Evolutionary conservation across 2,888 invertebrate genomes (phyloP), one percentile per base, ranked within the genome.

Genomic region (Drosophila quinaria): DNA sequence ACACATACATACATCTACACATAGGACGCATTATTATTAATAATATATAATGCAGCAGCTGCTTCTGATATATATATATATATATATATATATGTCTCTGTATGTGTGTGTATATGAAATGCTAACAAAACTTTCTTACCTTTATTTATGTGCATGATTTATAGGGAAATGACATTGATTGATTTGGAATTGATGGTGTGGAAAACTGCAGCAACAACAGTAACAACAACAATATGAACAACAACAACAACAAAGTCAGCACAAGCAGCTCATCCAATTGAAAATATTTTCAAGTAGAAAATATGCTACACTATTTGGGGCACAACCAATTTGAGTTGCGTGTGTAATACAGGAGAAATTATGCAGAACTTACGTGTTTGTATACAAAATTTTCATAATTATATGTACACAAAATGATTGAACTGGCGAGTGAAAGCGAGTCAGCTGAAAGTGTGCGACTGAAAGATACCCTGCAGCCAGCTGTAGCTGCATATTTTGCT

Each of bases 111-210:
- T 50, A 52, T 37, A 44, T 61, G 70, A 70, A 52, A 15, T 46
- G 54, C 47, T 42, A 50, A 67, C 64, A 58, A 58, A 73, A 72
- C 73, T 58, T 80, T 80, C 67, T 65, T 77, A 64, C 73, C 70
- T 86, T 83, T 78, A 78, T 83, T 80, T 83, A 78, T 87, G 79
- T 81, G 80, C 87, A 81, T 89, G 81, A 89, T 87, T 89, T 89
- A 89, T 87, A 73, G 75, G 70, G 66, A 74, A 81, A 69, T 77
- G 87, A 87, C 87, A 87, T 74, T 89, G 87, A 87, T 87, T 87
- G 83, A 83, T 83, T 83, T 65, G 70, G 63, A 83, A 78, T 83
- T 87, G 87, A 87, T 83, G 83, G 78, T 83, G 83, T 77, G 81
- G 87, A 83, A 83, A 83, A 82, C 64, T 82, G 76, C 66, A 73